phyloP scores from a whole-genome alignment of 2,888 invertebrate genomes.

The Dynastes grantii region DNA sequence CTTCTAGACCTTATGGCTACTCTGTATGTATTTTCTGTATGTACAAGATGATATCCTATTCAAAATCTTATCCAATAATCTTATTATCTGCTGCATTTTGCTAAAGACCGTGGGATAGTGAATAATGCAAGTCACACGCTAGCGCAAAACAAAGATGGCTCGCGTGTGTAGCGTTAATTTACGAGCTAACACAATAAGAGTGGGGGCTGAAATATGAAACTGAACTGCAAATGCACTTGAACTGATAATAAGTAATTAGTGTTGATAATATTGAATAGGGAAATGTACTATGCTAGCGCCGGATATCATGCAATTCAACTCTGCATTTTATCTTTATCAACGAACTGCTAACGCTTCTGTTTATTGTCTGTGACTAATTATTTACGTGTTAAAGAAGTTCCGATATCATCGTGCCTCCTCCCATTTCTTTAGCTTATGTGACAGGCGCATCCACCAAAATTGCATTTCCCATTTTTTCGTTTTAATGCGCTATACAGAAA shows the following conservation, averaged over 20 bases:
- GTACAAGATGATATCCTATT: too few relatives aligned
- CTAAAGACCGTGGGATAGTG: not conserved
- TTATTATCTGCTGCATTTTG: not conserved
- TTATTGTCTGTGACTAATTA: conserved; percentile 15
- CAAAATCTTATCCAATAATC: not conserved
- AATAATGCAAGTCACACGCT: conserved; percentile 9
- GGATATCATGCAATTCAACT: not conserved
- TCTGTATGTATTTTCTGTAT: too few relatives aligned
- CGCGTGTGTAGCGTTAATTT: not conserved
- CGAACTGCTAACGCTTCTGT: not conserved
- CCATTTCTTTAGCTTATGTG: too few relatives aligned
- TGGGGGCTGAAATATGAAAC: conserved; percentile 1
- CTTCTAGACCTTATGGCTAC: too few relatives aligned
- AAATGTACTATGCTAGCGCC: not conserved
- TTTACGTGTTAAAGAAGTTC: conserved; percentile 3
- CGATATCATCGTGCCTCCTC: not conserved
- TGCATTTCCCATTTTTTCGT: not conserved
- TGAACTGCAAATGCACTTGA: conserved; percentile 21
- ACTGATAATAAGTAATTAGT: conserved; percentile 21
- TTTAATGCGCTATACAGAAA: not conserved
- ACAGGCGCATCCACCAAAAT: conserved; percentile 3
- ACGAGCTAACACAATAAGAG: not conserved
- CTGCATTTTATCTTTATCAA: too few relatives aligned
- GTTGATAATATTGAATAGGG: conserved; percentile 1
- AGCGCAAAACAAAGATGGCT: conserved; percentile 1